Conservation (phyloP, 35 echinoderm and acorn worm species). For the Strongylocentrotus purpuratus region DNA sequence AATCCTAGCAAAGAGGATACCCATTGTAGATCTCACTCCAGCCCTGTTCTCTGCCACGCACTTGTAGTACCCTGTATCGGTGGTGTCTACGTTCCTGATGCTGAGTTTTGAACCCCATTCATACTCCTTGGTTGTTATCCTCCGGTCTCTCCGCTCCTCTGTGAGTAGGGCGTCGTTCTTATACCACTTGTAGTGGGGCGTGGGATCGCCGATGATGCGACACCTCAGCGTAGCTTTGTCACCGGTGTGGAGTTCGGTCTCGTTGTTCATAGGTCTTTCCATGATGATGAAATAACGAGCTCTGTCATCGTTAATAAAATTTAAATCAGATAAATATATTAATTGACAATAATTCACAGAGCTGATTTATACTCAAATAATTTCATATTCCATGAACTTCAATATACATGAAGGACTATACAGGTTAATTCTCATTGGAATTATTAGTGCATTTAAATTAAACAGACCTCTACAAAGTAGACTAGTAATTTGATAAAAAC, state of each 20-base stretch:
- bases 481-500: too few species aligned
- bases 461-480: too few species aligned
- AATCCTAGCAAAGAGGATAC: slow-evolving; percentile 83
- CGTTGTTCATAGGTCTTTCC: slow-evolving; percentile 81
- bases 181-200: slow-evolving; percentile 78
- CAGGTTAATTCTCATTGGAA: too few species aligned
- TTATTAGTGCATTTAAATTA: too few species aligned
- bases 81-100: slow-evolving; percentile 83
- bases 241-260: slow-evolving; percentile 62
- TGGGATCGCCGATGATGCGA: slow-evolving; percentile 78
- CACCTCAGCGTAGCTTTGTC: slow-evolving; percentile 86
- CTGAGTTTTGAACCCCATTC: slow-evolving; percentile 91
- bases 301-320: background rate
- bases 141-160: slow-evolving; percentile 54
- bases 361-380: too few species aligned
- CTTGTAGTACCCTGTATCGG: slow-evolving; percentile 89
- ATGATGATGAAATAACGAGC: slow-evolving; percentile 71
- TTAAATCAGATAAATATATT: too few species aligned
- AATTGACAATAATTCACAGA: too few species aligned
- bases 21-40: slow-evolving; percentile 69
- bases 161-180: slow-evolving; percentile 86
- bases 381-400: too few species aligned
- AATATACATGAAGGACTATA: too few species aligned
- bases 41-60: slow-evolving; percentile 74
- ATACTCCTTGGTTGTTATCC: slow-evolving; percentile 72